Evolutionary conservation across 2,888 invertebrate genomes (phyloP), one percentile per base, ranked within the genome.

Genomic region (Horisme vitalbata): DNA sequence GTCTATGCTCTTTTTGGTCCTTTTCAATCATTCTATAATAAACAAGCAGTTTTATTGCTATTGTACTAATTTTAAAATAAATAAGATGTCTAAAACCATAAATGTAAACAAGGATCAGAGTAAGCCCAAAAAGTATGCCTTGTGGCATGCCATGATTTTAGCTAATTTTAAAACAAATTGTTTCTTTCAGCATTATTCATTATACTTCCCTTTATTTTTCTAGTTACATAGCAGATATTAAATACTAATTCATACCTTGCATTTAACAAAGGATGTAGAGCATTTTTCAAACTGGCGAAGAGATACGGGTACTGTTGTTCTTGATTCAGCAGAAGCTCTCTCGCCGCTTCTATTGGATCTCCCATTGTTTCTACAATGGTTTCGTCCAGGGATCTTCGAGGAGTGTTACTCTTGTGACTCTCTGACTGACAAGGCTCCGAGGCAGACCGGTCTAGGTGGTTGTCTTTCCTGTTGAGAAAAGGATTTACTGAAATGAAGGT

Each of bases 261-360:
- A 56, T 92, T 92, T 65, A 95, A 93, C 36, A 96, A 83, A 0
- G 96, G 96, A 61, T 94, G 93, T 54, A 97, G 78, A n/a, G 96
- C 95, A 12, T 92, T 91, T 68, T 93, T 92, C 47, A 97, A 83
- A 57, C 95, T 95, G 66, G 91, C 87, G 72, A 94, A 96, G 23
- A 97, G 79, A 34, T 93, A 92, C 0, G 96, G 96, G 66, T 95
- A 94, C 9, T 93, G 69, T 5, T 93, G 91, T 74, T 97, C 96
- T 59, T 96, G 96, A 45, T 92, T 91, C 1, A 93, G 92, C 26
- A 96, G 85, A 39, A 96, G 76, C 57, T 71, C 72, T 0, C 75
- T 71, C 0, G 81, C 85, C 5, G 75, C 63, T 1, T 63, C 70
- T 15, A 83, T 49, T 0, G 83, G 79, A 24, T 71, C 72, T 2